These are phyloP conservation scores for Mastomys coucha DNA, from an alignment of 2,113 vertebrate genomes.

Conservation along the genomic window DNA sequence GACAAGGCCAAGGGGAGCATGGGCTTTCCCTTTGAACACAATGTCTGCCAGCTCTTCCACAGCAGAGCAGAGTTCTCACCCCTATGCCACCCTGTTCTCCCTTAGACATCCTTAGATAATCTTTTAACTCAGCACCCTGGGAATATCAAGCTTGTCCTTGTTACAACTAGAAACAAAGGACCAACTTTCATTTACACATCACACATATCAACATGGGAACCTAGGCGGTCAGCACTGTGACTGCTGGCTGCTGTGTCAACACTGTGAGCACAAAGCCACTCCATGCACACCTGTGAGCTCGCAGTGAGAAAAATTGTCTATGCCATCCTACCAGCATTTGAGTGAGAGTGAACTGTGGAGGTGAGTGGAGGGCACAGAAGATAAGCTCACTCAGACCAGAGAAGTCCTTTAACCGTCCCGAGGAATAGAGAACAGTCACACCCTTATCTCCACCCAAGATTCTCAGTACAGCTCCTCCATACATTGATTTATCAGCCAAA, in stretches of 20 bases:
- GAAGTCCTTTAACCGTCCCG: background rate
- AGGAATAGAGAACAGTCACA: background rate
- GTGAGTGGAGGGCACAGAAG: background rate
- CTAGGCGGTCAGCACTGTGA: too few species aligned
- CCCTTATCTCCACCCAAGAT: too few species aligned
- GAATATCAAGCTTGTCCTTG: background rate
- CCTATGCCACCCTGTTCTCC: background rate
- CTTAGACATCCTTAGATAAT: background rate
- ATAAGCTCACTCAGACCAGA: background rate
- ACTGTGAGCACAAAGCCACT: too few species aligned
- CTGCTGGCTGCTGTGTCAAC: background rate
- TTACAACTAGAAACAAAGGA: too few species aligned
- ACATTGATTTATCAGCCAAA: background rate
- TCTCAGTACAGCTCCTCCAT: too few species aligned
- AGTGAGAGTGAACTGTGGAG: background rate
- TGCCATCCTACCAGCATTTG: too few species aligned
- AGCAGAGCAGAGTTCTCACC: accelerated
- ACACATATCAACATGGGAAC: background rate
- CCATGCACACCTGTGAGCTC: background rate
- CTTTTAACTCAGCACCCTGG: background rate
- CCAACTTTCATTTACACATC: background rate
- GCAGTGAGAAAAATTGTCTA: background rate
- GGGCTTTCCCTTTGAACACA: too few species aligned
- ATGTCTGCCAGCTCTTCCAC: background rate
- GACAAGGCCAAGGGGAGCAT: background rate